phyloP scores from a whole-genome alignment of 2,797 vertebrate genomes.

The Cossypha polioptera region DNA sequence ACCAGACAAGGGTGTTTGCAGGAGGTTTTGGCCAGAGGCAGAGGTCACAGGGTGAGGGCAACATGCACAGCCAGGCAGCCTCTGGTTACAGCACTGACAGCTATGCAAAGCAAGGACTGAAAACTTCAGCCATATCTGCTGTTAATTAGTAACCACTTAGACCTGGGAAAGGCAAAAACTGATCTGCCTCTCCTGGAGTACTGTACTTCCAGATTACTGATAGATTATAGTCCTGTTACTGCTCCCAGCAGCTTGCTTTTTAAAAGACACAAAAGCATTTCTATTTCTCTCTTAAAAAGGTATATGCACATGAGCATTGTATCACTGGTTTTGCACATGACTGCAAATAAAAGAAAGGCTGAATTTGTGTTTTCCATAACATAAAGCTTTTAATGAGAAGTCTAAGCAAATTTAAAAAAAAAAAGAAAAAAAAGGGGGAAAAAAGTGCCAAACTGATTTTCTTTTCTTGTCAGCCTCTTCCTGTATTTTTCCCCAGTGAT shows the following conservation, averaged over 20 bases:
- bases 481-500: not conserved
- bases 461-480: not conserved
- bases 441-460: not conserved
- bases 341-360: not conserved
- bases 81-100: accelerated
- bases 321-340: not conserved
- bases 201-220: accelerated
- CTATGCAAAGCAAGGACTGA: not conserved
- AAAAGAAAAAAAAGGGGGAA: not conserved
- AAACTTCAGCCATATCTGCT: not conserved
- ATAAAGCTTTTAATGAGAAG: not conserved
- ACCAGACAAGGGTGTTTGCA: not conserved
- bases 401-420: not conserved
- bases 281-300: not conserved
- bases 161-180: not conserved
- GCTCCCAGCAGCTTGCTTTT: not conserved
- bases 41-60: accelerated
- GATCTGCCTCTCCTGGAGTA: not conserved
- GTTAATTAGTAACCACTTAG: constrained; percentile 10
- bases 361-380: not conserved
- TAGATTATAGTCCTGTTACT: not conserved
- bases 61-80: accelerated
- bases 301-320: not conserved
- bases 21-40: not conserved
- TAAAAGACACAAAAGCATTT: not conserved